Base-by-base conservation (phyloP, 35 echinoderm and acorn worm genomes). In the Lytechinus pictus region DNA sequence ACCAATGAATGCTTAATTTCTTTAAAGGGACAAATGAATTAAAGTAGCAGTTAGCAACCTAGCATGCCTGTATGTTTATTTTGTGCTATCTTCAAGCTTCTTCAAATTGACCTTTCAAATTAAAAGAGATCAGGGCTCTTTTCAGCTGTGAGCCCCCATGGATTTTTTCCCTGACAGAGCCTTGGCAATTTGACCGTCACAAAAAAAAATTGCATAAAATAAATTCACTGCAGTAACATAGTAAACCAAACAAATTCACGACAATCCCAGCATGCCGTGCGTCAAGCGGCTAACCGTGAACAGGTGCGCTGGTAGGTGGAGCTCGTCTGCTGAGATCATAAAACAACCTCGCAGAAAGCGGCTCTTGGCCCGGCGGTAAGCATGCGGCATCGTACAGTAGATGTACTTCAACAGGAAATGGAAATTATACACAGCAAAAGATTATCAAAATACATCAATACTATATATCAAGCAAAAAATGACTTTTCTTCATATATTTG, bases 311-410 rank as follows among this genome's bases (percentile, higher is more conserved):
- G 89, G 95, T 9, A 66, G 89, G 21, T 57, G 87, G 27, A 91
- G 27, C 44, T 61, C 13, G 21, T 96, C 95, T 92, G 89, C 58
- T 4, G 95, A 72, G 54, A 54, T 56, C 87, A 96, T 87, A 89
- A 96, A 96, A 56, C 94, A 60, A 55, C 89, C 94, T 91, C 96
- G 94, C 54, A 91, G 27, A 14, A 87, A 91, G 27, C 61, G 86
- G 86, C 87, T 57, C 89, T 96, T 96, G 53, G 96, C 88, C 54
- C 88, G 94, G 4, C 87, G 57, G 55, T 96, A 96, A 8, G 96
- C 89, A 13, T 89, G 86, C 24, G 96, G 96, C 57, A 96, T 58
- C 57, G 88, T 58, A 56, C 55, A 79, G 54, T 89, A 55, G 95
- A 95, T 71, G 86, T 28, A 95, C 86, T 89, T 56, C 53, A 9